Base-by-base conservation (phyloP, 1,140 invertebrate species). In the Sitobion miscanthi region DNA sequence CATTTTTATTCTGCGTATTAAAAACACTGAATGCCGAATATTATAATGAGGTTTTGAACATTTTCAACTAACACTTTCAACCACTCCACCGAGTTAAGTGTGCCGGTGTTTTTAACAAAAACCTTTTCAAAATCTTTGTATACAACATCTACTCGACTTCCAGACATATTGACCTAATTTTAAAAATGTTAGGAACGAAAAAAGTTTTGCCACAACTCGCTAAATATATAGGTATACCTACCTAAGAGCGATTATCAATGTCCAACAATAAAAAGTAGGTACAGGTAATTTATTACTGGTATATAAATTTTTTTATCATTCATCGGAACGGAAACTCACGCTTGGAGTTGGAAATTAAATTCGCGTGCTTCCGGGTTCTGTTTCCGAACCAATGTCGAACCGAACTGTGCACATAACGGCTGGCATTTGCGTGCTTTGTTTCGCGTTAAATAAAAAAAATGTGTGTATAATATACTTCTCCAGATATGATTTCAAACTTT, bases 31-130 rank as follows among this genome's bases (percentile, higher is more conserved):
- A 88, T 49, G 38, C 30, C 83, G 38, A 42, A 85, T 85, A 88
- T 88, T 88, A 88, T 88, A 88, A 88, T 49, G 86, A 88, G 30
- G 86, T n/a, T 88, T 49, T 88, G 45, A 88, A 88, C 86, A n/a
- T 52, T 49, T 49, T 85, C 83, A 85, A 85, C 42, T 77, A 30
- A 42, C 25, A 49, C 86, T 88, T 88, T 88, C 30, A 88, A 49
- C 47, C 30, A 20, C 86, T n/a, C 23, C 23, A 25, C 38, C 23
- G 45, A 49, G 45, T 49, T 23, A 88, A 49, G 45, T 88, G 47
- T 49, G 47, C 47, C n/a, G 30, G 86, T 35, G 52, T 49, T 88
- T 88, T 49, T 14, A 49, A 52, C 25, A 30, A 88, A 49, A 88
- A 88, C 86, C 45, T 35, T 49, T 88, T 85, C 21, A 49, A 88